Percentiles rank a stretch among this genome's conserved stretches.
Conservation (phyloP, 1,140 invertebrate species). For the Yoshiicerus persimilis region DNA sequence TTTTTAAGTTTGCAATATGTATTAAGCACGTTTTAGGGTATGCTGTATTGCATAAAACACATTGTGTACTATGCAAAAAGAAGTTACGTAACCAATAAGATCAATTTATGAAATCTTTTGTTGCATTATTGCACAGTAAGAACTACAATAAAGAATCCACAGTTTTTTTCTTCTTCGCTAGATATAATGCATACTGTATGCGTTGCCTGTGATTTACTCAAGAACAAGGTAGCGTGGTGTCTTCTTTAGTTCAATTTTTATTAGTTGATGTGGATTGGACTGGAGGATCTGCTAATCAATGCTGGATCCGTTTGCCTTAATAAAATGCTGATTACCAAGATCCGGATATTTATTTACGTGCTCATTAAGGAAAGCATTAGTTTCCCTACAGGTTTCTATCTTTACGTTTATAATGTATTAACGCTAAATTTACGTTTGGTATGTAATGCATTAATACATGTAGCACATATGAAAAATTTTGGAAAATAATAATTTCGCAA, state of each 20-base stretch:
- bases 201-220: neutral
- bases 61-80: neutral
- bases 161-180: neutral
- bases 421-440: too few relatives aligned
- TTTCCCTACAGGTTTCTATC: too few relatives aligned
- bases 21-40: neutral
- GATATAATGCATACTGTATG: neutral
- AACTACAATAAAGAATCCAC: neutral
- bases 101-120: neutral
- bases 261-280: neutral
- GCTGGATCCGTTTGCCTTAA: neutral
- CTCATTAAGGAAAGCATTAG: too few relatives aligned
- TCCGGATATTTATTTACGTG: too few relatives aligned
- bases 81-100: neutral
- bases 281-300: neutral
- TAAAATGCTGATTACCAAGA: too few relatives aligned
- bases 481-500: too few relatives aligned
- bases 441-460: too few relatives aligned
- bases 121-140: neutral
- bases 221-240: neutral
- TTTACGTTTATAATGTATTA: too few relatives aligned
- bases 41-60: neutral
- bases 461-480: too few relatives aligned
- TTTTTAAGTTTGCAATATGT: neutral
- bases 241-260: neutral